Evolutionary conservation across 2,797 vertebrate genomes (phyloP), one percentile per base, ranked within the genome.

Genomic region (Myotis myotis): DNA sequence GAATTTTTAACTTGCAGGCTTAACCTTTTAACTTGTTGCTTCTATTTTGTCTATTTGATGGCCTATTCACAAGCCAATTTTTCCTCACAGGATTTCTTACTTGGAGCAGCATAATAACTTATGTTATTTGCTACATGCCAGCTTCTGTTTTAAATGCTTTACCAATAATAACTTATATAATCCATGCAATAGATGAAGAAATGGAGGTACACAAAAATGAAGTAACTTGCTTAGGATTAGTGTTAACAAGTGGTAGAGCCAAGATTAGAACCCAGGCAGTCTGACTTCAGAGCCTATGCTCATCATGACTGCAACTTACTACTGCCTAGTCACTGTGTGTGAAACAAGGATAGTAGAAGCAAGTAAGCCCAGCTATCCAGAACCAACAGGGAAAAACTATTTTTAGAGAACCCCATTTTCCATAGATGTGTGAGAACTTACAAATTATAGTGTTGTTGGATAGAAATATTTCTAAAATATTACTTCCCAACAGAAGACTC

Each of bases 1-100:
- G 41, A 89, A 72, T 55, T 80, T 82, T 85, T 68, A 49, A 72
- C 53, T 78, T 44, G 0, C 8, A 89, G 33, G 36, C 6, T 74
- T 95, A 44, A 25, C n/a, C 38, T 74, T 94, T 94, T 28, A 16
- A 44, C 30, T 38, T 87, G 49, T n/a, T 75, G 66, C 75, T 82
- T 95, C 38, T 81, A 23, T 25, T 85, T 83, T 62, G 28, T 72
- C 41, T 78, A 1, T 79, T 82, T 68, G 60, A 33, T 68, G 44
- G 55, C 11, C 49, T 81, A 51, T 70, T 44, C 2, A 10, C 30
- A 8, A n/a, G 47, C 55, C 79, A 87, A 36, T 47, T 75, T 94
- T 90, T 74, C 41, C 86, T 44, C 74, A 81, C 11, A 78, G n/a
- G 17, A 62, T 78, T 95, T 89, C 38, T 94, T 87, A 80, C 49